Evolutionary conservation across 2,888 invertebrate species (phyloP), one percentile per base, ranked within the genome.

Genomic region (Oxyteleia sp.): DNA sequence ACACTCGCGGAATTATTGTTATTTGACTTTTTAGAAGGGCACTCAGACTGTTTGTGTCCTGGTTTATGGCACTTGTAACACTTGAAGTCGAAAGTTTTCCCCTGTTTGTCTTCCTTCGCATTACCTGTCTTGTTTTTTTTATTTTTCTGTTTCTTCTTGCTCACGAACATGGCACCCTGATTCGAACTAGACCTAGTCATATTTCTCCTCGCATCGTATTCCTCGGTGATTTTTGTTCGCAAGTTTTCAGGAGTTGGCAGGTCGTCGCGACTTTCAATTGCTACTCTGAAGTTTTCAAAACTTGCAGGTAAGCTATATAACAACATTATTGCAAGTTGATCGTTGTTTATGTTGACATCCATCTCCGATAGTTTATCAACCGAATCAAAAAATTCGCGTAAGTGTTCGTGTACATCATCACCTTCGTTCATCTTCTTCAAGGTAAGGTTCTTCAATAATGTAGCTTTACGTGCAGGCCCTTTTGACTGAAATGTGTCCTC

Each of bases 281-380:
- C 81, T 0, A 69, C n/a, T 3, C 72, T 13, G 16, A 81, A 83
- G 38, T 51, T 74, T 64, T 81, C 74, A 23, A 16, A 83, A 5
- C 51, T 72, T 29, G 45, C 7, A 16, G 66, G 74, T 0, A 83
- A 55, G 23, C 80, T 71, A 32, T 82, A 69, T n/a, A 82, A 13
- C 10, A 78, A 0, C 61, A 78, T 61, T 1, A 68, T 29, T 0
- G 51, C 38, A 5, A 78, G 41, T 43, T 20, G 15, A 20, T 63
- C 63, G 4, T 18, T 10, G 38, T 63, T 74, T 4, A 83, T 80
- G 1, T 8, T 35, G 1, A 83, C 49, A 11, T 80, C 74, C 61
- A 83, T 72, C 5, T 82, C 71, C 1, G 59, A 55, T 2, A 82
- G 45, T 29, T 82, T 82, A 10, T 82, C 82, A 4, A 84, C 81